Conservation (phyloP, 2,113 vertebrate species). For the Neopipo cinnamomea region DNA sequence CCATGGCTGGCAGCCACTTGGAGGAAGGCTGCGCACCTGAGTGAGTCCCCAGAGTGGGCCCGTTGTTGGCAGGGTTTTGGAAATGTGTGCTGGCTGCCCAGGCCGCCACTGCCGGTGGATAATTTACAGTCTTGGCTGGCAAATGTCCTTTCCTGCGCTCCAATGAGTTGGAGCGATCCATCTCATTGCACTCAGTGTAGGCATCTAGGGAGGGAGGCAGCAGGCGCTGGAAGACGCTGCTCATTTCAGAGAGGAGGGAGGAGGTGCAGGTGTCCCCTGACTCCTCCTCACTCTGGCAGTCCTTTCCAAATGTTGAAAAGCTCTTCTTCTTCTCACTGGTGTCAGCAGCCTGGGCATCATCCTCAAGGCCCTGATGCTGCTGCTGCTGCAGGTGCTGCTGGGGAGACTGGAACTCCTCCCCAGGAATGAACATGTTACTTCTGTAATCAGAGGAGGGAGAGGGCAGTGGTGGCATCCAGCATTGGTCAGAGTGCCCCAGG, state of each 20-base stretch:
- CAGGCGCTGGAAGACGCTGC: constrained; percentile 92
- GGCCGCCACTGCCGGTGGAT: constrained; percentile 90
- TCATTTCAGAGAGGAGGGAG: constrained; percentile 94
- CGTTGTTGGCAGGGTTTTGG: constrained; percentile 86
- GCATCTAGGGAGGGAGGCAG: constrained; percentile 87
- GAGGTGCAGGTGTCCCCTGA: constrained; percentile 77
- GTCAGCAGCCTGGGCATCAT: constrained; percentile 77
- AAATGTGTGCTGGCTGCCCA: constrained; percentile 98
- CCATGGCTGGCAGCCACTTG: constrained; percentile 98
- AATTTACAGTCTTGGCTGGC: constrained; percentile 83
- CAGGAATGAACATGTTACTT: constrained; percentile 95
- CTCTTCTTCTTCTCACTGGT: constrained; percentile 86
- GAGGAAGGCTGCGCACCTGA: constrained; percentile 82
- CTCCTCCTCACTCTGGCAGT: constrained; percentile 69
- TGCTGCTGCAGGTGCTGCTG: constrained; percentile 45
- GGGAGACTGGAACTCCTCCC: constrained; percentile 81
- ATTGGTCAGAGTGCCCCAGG: constrained; percentile 95
- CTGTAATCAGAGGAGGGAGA: constrained; percentile 89
- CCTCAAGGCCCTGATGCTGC: constrained; percentile 74
- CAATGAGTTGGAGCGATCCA: constrained; percentile 79
- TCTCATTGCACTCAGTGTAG: constrained; percentile 81
- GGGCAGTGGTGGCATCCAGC: constrained; percentile 94
- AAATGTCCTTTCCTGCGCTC: constrained; percentile 88
- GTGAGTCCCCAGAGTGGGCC: constrained; percentile 79
- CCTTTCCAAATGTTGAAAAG: constrained; percentile 96